Evolutionary conservation across 2,888 invertebrate genomes (phyloP), one percentile per base, ranked within the genome.

Genomic region (Catocala nupta): DNA sequence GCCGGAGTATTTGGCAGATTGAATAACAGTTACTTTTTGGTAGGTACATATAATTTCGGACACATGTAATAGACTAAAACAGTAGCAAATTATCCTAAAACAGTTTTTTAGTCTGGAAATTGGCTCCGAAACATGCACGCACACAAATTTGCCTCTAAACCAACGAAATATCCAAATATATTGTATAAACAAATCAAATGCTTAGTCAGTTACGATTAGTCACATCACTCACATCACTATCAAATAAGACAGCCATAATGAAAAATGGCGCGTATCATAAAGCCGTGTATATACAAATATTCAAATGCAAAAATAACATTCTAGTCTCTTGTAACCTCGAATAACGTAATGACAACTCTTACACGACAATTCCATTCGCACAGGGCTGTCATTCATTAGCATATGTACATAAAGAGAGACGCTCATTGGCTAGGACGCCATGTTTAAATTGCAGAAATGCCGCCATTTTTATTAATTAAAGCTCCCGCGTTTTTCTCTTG

Each of bases 361-460:
- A 93, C 93, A 93, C 85, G 93, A 93, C 91, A 92, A 92, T 92
- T 89, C 93, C 93, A 93, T 93, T 92, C 89, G 85, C 84, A 72
- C 79, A 89, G 90, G 87, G 86, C 82, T 91, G 91, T 88, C 92
- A 89, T 90, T 91, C 90, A 92, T 93, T 93, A 93, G 84, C 92
- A 93, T 93, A 91, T 85, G 91, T 88, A 93, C 90, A 91, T 89
- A 92, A 88, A 87, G 86, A 80, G 82, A 80, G 78, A 70, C 86
- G 82, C 86, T 87, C 89, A 87, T 89, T 87, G 89, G 89, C 81
- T 83, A 80, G 77, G 78, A 68, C 76, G 83, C 84, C 85, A 85
- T 89, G 88, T 91, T 91, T 89, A 87, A 84, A 86, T 85, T 85
- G 85, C 86, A 84, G 83, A 85, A 88, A 88, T 84, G 81, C 75